A percentile compares a stretch with the other conserved stretches of the same genome.
Evolutionary conservation across 2,888 invertebrate species (phyloP).

Genomic region (Xestia sexstrigata): DNA sequence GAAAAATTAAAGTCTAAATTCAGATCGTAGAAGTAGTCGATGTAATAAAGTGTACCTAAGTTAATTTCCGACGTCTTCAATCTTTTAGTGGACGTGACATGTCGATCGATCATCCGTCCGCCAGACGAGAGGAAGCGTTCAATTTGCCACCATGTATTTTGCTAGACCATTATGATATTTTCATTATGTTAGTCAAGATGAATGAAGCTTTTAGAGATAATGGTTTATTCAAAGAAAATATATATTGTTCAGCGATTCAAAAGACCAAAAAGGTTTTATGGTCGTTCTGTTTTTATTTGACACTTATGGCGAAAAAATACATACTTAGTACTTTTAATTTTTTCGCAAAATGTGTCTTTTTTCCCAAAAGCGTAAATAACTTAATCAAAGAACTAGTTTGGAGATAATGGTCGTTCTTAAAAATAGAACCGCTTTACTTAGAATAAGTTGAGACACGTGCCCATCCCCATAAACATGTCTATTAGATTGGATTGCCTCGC

Average conservation of each 20-base stretch:
- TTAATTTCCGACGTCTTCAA: slow-evolving; percentile 39
- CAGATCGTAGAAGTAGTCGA: slow-evolving; percentile 15
- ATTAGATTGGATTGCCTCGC: slow-evolving; percentile 52
- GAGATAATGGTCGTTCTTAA: neutral
- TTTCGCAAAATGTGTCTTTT: neutral
- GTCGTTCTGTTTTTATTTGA: neutral
- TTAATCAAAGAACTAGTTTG: neutral
- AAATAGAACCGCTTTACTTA: neutral
- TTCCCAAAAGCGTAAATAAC: neutral
- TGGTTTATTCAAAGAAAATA: neutral
- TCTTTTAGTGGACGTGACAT: slow-evolving; percentile 45
- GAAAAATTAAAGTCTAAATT: neutral
- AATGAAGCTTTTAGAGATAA: neutral
- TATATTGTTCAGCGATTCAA: too few species aligned
- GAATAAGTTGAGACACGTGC: slow-evolving; percentile 40
- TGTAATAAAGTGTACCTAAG: slow-evolving; percentile 22
- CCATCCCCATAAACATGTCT: slow-evolving; percentile 22
- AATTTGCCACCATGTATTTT: slow-evolving; percentile 45
- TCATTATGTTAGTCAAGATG: neutral
- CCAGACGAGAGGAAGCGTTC: slow-evolving; percentile 45
- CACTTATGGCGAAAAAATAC: neutral
- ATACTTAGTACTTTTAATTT: too few species aligned
- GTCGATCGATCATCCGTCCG: slow-evolving; percentile 58
- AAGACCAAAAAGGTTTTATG: neutral
- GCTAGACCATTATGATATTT: neutral